phyloP scores from a whole-genome alignment of 2,797 vertebrate species.

The Periparus ater region DNA sequence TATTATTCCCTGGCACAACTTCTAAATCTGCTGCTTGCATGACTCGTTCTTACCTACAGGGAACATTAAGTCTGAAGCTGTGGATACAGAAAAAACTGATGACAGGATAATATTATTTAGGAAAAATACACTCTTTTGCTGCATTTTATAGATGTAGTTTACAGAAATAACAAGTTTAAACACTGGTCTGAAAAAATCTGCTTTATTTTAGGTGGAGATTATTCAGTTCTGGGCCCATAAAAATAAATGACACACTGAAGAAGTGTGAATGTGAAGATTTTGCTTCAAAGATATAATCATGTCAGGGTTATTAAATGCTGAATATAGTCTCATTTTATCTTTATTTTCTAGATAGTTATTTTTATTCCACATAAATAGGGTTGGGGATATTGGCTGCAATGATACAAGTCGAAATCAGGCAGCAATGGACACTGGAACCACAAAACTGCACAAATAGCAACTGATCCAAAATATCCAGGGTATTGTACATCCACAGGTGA shows the following conservation, averaged over 20 bases:
- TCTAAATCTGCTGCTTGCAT: neutral
- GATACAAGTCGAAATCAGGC: neutral
- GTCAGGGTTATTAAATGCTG: constrained; percentile 3
- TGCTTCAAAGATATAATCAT: neutral
- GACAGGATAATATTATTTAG: neutral
- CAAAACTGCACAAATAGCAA: neutral
- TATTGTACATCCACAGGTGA: neutral
- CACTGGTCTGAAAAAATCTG: neutral
- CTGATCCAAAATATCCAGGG: neutral
- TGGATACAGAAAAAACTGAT: neutral
- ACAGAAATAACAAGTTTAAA: constrained; percentile 44
- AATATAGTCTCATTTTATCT: neutral
- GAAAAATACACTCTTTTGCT: neutral
- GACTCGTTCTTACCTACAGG: neutral
- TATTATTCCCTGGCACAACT: neutral
- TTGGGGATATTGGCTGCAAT: neutral
- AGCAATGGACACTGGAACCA: neutral
- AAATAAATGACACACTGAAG: constrained; percentile 9
- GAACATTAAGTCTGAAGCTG: neutral
- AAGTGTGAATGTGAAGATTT: neutral
- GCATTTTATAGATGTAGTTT: constrained; percentile 21
- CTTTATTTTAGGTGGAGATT: neutral
- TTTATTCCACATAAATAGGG: neutral
- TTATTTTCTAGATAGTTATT: neutral
- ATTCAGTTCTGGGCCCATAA: neutral